phyloP scores from a whole-genome alignment of 2,888 invertebrate genomes.

The Schrankia costaestrigalis region DNA sequence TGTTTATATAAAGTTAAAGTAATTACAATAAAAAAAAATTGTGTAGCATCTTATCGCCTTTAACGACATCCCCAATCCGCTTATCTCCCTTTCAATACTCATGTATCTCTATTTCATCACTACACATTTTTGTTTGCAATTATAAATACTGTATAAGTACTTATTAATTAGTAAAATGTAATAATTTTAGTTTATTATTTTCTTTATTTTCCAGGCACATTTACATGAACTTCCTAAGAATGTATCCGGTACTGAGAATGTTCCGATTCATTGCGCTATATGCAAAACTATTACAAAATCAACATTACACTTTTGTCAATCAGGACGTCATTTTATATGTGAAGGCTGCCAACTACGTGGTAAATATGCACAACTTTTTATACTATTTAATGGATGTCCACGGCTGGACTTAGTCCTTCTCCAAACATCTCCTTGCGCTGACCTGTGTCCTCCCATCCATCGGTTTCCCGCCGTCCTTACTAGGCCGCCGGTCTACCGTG shows the following conservation, averaged over 20 bases:
- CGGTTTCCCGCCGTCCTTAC: too few relatives aligned
- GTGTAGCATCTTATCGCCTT: too few relatives aligned
- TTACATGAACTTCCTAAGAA: conserved; percentile 5
- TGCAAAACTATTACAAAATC: conserved; percentile 14
- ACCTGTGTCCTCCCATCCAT: too few relatives aligned
- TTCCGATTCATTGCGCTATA: conserved; percentile 10
- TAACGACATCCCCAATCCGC: too few relatives aligned
- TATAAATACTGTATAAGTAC: neutral
- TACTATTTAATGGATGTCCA: too few relatives aligned
- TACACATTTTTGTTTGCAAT: neutral
- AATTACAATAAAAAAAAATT: neutral
- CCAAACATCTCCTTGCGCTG: too few relatives aligned
- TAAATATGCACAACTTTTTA: conserved; percentile 6
- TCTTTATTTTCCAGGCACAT: conserved; percentile 10
- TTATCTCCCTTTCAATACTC: too few relatives aligned
- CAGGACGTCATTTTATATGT: conserved; percentile 12
- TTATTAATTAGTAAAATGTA: neutral
- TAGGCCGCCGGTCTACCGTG: too few relatives aligned
- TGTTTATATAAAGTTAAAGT: neutral
- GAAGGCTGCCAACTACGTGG: conserved; percentile 16
- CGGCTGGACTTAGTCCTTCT: too few relatives aligned
- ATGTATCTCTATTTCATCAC: neutral
- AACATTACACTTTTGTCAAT: conserved; percentile 7
- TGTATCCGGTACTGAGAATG: conserved; percentile 6
- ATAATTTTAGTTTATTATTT: neutral